Conservation (phyloP, 2,797 vertebrate species). For the Leptodactylus fallax region DNA sequence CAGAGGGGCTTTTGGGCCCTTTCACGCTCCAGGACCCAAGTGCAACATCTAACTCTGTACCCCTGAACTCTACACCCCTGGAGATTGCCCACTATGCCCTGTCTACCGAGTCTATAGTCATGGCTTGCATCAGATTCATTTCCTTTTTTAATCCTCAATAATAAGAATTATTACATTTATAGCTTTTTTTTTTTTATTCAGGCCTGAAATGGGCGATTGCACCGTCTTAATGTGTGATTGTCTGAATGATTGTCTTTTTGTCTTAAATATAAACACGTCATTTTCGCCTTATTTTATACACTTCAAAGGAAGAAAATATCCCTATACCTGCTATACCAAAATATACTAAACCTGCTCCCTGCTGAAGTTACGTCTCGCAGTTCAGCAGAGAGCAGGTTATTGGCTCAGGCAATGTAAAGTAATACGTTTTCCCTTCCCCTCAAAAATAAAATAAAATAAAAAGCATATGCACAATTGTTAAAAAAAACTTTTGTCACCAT, state of each 20-base stretch:
- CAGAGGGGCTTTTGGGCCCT: too few relatives aligned
- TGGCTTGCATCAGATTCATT: conserved; percentile 10
- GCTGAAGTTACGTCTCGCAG: not conserved
- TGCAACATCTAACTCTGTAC: not conserved
- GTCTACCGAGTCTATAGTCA: not conserved
- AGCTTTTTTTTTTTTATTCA: not conserved
- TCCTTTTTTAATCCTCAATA: not conserved
- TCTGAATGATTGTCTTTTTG: conserved; percentile 67
- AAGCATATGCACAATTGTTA: conserved; percentile 54
- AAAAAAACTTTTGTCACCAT: conserved; percentile 57
- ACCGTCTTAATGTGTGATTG: conserved; percentile 40
- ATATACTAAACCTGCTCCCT: conserved; percentile 36
- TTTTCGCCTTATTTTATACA: conserved; percentile 21
- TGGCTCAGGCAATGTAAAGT: conserved; percentile 65
- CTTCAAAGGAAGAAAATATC: conserved; percentile 22
- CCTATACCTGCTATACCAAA: conserved; percentile 32
- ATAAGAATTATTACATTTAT: not conserved
- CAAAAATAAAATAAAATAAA: conserved; percentile 65
- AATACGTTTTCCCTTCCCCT: conserved; percentile 42
- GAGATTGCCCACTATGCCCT: not conserved
- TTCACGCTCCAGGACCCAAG: too few relatives aligned
- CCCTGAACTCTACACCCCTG: not conserved
- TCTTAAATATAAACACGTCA: conserved; percentile 47
- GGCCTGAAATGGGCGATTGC: conserved; percentile 52
- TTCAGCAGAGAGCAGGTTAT: conserved; percentile 63